phyloP scores from a whole-genome alignment of 2,888 invertebrate species.

The Limenitis camilla region DNA sequence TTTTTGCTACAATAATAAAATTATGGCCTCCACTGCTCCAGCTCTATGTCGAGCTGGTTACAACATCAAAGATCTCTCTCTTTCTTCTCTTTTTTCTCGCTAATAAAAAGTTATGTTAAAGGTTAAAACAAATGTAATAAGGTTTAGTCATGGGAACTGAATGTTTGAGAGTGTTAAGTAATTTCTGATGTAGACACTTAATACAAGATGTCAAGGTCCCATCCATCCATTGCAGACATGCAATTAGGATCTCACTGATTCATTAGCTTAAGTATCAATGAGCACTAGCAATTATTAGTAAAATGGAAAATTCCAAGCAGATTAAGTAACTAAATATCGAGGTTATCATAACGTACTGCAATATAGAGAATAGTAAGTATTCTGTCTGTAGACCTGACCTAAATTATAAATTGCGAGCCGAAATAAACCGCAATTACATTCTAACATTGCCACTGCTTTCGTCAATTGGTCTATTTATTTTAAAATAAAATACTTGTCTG shows the following conservation, averaged over 20 bases:
- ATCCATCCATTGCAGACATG: conserved; percentile 6
- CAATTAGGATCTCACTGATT: conserved; percentile 14
- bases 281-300: conserved; percentile 17
- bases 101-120: not conserved
- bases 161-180: conserved; percentile 1
- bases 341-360: conserved; percentile 41
- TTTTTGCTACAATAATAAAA: no score
- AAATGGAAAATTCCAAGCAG: conserved; percentile 45
- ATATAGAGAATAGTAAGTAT: conserved; percentile 31
- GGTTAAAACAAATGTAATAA: not conserved
- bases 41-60: no score
- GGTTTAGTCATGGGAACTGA: not conserved
- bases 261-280: conserved; percentile 14
- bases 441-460: conserved; percentile 5
- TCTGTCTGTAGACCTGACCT: conserved; percentile 37
- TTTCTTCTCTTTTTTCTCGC: not conserved
- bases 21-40: no score
- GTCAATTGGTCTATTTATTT: conserved; percentile 7
- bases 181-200: conserved; percentile 9
- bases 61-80: no score
- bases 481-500: not conserved
- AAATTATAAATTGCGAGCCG: conserved; percentile 25
- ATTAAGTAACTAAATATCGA: conserved; percentile 47
- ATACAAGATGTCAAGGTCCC: conserved; percentile 12
- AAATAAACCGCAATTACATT: conserved; percentile 16